These are phyloP conservation scores for Takifugu ocellatus DNA, from an alignment of 2,797 vertebrate species.

Conservation along the genomic window DNA sequence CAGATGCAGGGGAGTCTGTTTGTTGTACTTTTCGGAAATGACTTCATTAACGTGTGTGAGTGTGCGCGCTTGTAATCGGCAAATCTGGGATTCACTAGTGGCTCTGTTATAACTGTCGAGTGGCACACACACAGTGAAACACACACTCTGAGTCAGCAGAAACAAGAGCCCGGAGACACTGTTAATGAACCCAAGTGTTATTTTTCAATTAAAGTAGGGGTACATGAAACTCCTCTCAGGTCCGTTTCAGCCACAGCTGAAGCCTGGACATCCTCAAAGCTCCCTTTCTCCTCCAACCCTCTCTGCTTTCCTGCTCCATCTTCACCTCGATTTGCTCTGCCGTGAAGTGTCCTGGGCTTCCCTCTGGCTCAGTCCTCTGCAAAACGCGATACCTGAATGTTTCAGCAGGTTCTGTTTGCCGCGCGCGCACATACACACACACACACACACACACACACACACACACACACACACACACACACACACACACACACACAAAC, in stretches of 20 bases:
- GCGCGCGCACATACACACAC: no score
- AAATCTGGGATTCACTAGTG: slow-evolving; percentile 41
- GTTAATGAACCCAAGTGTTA: slow-evolving; percentile 71
- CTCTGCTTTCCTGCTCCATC: slow-evolving; percentile 1
- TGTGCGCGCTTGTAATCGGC: slow-evolving; percentile 48
- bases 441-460: neutral
- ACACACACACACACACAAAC: no score
- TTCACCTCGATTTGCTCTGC: neutral
- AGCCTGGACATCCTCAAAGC: slow-evolving; percentile 45
- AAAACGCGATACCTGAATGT: neutral
- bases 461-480: slow-evolving; percentile 15
- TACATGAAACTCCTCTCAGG: slow-evolving; percentile 52
- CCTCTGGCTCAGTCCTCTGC: slow-evolving; percentile 25
- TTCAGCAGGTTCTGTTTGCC: neutral
- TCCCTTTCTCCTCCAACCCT: slow-evolving; percentile 38
- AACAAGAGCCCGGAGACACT: slow-evolving; percentile 58
- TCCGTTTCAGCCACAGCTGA: slow-evolving; percentile 36
- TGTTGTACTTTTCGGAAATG: slow-evolving; percentile 49
- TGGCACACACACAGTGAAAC: slow-evolving; percentile 12
- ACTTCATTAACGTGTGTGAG: slow-evolving; percentile 53
- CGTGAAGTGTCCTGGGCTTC: slow-evolving; percentile 35
- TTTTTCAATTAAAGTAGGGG: slow-evolving; percentile 74
- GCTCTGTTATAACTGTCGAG: slow-evolving; percentile 20
- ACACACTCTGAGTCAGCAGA: slow-evolving; percentile 69
- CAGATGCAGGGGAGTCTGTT: slow-evolving; percentile 57